These are phyloP conservation scores for Cantharis flavilabris DNA, from an alignment of 2,888 invertebrate genomes.

Conservation along the genomic window DNA sequence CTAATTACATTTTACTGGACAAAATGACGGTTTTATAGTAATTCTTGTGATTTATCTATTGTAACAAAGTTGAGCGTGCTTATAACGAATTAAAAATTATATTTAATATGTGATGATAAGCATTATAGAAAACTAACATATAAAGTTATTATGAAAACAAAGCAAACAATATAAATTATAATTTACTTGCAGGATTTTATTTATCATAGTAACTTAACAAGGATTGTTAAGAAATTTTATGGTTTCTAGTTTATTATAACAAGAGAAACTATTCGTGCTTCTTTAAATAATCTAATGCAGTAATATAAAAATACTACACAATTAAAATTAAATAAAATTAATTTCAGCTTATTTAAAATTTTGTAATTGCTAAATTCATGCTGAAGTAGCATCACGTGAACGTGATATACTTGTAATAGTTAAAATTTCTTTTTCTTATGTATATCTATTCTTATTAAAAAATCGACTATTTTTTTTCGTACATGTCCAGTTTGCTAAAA, in stretches of 20 bases:
- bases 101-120: not conserved
- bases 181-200: not conserved
- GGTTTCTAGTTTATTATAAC: slow-evolving; percentile 21
- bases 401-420: not conserved
- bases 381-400: not conserved
- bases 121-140: not conserved
- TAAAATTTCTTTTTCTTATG: not conserved
- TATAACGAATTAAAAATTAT: not conserved
- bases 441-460: not conserved
- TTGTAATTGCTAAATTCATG: not conserved
- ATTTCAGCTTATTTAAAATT: not conserved
- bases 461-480: not conserved
- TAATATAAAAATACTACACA: slow-evolving; percentile 3
- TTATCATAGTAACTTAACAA: slow-evolving; percentile 3
- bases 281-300: not conserved
- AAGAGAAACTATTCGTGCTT: slow-evolving; percentile 15
- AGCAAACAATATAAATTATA: not conserved
- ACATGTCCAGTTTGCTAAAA: not conserved
- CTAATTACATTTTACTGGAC: not conserved
- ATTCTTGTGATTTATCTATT: not conserved
- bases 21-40: not conserved
- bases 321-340: not conserved
- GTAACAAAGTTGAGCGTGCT: not conserved
- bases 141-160: not conserved
- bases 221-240: slow-evolving; percentile 16